phyloP scores from a whole-genome alignment of 1,140 invertebrate species.

The Saccostrea glomerata region DNA sequence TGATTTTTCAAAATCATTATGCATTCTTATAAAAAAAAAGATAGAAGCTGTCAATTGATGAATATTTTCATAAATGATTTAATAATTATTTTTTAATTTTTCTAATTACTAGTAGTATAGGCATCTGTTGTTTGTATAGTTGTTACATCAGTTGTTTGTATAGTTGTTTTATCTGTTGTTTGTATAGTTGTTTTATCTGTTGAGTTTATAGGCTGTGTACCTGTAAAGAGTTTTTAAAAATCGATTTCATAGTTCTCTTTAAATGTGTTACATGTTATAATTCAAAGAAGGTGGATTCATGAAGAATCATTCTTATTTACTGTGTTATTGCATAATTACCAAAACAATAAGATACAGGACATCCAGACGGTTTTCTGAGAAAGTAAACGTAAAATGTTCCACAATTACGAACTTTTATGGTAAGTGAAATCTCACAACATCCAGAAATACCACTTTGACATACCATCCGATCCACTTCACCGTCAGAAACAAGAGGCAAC shows the following conservation, averaged over 20 bases:
- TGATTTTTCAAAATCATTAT: too few relatives aligned
- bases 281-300: too few relatives aligned
- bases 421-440: background rate
- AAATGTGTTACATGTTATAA: too few relatives aligned
- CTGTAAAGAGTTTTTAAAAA: background rate
- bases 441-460: background rate
- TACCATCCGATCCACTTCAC: background rate
- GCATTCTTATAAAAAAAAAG: too few relatives aligned
- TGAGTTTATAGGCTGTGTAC: background rate
- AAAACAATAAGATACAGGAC: background rate
- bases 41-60: too few relatives aligned
- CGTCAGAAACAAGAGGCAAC: background rate
- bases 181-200: background rate
- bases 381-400: background rate
- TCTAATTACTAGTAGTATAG: background rate
- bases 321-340: background rate
- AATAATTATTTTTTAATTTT: too few relatives aligned
- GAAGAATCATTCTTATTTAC: too few relatives aligned
- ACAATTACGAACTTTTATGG: background rate
- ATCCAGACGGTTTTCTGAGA: background rate
- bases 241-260: too few relatives aligned
- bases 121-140: background rate
- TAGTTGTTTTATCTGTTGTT: background rate
- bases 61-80: too few relatives aligned
- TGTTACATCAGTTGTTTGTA: background rate